Base-by-base conservation (phyloP, 2,888 invertebrate genomes). In the Podotricha telesiphe region DNA sequence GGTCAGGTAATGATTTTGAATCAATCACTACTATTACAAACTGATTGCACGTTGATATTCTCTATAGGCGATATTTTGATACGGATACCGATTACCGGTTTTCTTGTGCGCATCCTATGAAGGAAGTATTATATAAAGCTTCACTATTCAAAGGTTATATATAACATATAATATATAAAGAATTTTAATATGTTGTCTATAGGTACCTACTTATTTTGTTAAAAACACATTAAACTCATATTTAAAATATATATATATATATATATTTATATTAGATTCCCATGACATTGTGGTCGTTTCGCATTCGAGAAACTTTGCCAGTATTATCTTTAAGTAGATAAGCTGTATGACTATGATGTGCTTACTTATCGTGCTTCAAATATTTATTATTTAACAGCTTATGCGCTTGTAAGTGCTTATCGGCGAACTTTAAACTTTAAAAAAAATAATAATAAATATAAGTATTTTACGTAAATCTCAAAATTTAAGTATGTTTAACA, bases 311-410 rank as follows among this genome's bases (percentile, higher is more conserved):
- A 22, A 22, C 22, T 59, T 42, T 22, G 22, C n/a, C 42, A 45
- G 84, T 83, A 86, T 84, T 80, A 84, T 79, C 79, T 81, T 80
- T 77, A 73, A 81, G 74, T 72, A 81, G 85, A 87, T 87, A 86
- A 86, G 83, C 82, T 80, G 59, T 76, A 80, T 79, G 78, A 79
- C 81, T 78, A 78, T 78, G 78, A 74, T 79, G 81, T 76, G 76
- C 79, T 80, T 83, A 76, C 79, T 80, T 83, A 84, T 82, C 82
- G 77, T 75, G 78, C 74, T 73, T 78, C 76, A 79, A 83, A 82
- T 82, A 80, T 79, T 81, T 79, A 78, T 79, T 80, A 80, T 83
- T 81, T 79, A 77, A 63, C 53, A 47, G 59, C 55, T 56, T 55
- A 53, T 67, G 10, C 47, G 20, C 17, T 17, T 22, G 59, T 19